Evolutionary conservation across 2,113 vertebrate genomes (phyloP).

Genomic region (Nycticebus coucang): DNA sequence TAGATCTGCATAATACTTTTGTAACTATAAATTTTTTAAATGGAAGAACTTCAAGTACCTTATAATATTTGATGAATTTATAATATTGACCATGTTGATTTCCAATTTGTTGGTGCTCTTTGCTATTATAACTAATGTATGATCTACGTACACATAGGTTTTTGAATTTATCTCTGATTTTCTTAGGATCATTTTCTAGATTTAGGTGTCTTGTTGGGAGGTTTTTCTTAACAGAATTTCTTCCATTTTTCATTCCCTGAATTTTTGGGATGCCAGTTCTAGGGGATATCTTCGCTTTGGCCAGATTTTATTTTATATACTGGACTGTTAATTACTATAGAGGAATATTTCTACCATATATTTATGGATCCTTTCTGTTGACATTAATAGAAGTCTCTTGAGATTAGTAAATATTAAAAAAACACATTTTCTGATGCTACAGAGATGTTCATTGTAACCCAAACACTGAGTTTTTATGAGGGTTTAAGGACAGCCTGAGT

Average conservation of each 20-base stretch:
- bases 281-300: not conserved
- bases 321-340: not conserved
- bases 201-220: not conserved
- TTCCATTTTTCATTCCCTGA: not conserved
- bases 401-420: not conserved
- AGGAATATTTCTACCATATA: not conserved
- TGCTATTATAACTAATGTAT: not conserved
- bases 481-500: not conserved
- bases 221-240: slow-evolving; percentile 9
- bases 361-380: not conserved
- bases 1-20: not conserved
- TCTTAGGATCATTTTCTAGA: not conserved
- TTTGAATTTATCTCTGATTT: slow-evolving; percentile 2
- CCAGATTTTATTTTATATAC: not conserved
- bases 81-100: not conserved
- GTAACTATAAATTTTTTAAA: not conserved
- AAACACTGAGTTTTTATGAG: not conserved
- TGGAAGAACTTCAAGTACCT: not conserved
- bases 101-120: not conserved
- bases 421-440: not conserved
- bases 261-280: slow-evolving; percentile 8
- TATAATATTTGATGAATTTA: not conserved
- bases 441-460: not conserved
- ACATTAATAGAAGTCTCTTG: not conserved
- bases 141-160: not conserved